phyloP scores from a whole-genome alignment of 2,888 invertebrate species.

The Mimachlamys varia region DNA sequence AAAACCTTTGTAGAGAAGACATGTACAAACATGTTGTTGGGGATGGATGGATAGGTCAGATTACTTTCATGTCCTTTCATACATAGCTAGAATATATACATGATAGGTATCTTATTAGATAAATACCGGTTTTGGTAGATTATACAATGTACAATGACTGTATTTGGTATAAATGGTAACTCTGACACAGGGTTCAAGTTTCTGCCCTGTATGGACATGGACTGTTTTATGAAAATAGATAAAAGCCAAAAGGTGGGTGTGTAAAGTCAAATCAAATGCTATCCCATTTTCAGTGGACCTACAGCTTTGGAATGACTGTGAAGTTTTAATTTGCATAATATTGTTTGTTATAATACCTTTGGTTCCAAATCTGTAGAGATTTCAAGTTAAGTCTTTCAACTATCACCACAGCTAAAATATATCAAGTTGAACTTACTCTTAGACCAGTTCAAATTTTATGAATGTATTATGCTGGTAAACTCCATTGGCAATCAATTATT shows the following conservation, averaged over 20 bases:
- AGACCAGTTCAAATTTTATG: too few relatives aligned
- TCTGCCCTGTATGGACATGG: neutral
- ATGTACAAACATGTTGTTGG: neutral
- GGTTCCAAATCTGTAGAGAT: neutral
- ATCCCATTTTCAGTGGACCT: neutral
- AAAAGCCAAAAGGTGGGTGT: neutral
- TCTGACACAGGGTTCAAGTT: neutral
- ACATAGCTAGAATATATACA: neutral
- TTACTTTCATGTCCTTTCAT: neutral
- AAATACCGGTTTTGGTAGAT: neutral
- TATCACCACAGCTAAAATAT: too few relatives aligned
- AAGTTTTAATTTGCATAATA: neutral
- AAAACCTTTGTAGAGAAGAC: neutral
- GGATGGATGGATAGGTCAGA: neutral
- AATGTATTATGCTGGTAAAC: too few relatives aligned
- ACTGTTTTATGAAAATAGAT: neutral
- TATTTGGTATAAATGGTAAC: neutral
- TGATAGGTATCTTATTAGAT: neutral
- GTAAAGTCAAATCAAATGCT: too few relatives aligned
- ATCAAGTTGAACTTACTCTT: too few relatives aligned
- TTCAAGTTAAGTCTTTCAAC: neutral
- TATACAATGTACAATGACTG: too few relatives aligned
- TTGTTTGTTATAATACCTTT: neutral
- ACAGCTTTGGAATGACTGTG: neutral
- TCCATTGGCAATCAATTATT: too few relatives aligned